Base-by-base conservation (phyloP, 2,888 invertebrate species). In the Slavum lentiscoides region DNA sequence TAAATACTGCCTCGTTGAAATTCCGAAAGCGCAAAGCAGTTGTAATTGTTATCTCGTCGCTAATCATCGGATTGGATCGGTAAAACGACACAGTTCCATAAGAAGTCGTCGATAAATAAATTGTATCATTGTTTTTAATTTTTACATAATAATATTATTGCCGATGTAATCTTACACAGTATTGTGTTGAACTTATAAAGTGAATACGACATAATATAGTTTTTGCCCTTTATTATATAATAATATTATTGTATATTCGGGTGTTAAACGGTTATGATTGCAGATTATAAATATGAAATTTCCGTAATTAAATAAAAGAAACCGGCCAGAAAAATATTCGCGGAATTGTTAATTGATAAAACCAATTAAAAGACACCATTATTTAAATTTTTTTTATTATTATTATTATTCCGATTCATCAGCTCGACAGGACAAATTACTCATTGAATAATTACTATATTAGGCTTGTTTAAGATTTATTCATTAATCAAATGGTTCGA, bases 11-110 rank as follows among this genome's bases (percentile, higher is more conserved):
- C 23, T 49, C 39, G 8, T 4, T 37, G 21, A 55, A 74, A 39
- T 74, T 66, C 37, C 43, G n/a, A 68, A 43, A 68, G 68, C 49
- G 59, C 43, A 59, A 59, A n/a, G 74, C 5, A 21, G 19, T 39
- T 55, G 39, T 55, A 74, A 66, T 66, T 64, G 55, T 53, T 55
- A 21, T 37, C 55, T 55, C 21, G 30, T 2, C 11, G 17, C 17
- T 2, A 21, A 74, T 17, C 21, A 39, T 39, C n/a, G 13, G 11
- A n/a, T 21, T 30, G 30, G 7, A 43, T 9, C n/a, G 39, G 9
- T 19, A 66, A 21, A 23, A 43, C 37, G 30, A 37, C 39, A 21
- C 53, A n/a, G 23, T 61, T 62, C 30, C 15, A 13, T 8, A 58
- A 58, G n/a, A 37, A 37, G 58, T 70, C 9, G 15, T 6, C 7